Percentiles rank a stretch among this genome's conserved stretches.
phyloP scores from a whole-genome alignment of 2,888 invertebrate genomes.

The Epinotia demarniana region DNA sequence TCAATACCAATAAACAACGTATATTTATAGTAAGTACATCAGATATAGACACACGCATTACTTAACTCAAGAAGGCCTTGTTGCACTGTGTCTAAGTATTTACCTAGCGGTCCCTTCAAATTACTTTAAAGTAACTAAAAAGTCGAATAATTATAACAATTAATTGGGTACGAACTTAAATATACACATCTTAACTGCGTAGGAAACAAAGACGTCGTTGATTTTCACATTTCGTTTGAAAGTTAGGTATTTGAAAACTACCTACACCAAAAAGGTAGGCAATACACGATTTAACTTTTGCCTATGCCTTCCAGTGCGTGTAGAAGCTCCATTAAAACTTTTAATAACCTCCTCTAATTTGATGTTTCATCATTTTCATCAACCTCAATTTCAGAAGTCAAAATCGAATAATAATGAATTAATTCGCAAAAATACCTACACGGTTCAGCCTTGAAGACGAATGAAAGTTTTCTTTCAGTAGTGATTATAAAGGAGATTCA shows the following conservation, averaged over 20 bases:
- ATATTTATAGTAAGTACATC: no score
- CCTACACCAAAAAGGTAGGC: slow-evolving; percentile 1
- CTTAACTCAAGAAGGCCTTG: no score
- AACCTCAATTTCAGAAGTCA: background rate
- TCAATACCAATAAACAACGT: no score
- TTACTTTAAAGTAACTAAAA: background rate
- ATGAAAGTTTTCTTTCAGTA: background rate
- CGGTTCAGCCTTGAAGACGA: background rate
- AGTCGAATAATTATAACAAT: background rate
- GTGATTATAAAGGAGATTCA: no score
- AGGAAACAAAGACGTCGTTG: no score
- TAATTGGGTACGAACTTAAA: no score
- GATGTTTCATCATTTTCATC: slow-evolving; percentile 1
- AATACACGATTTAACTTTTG: slow-evolving; percentile 25
- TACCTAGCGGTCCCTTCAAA: no score
- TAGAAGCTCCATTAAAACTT: slow-evolving; percentile 30
- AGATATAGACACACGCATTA: no score
- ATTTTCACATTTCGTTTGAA: background rate
- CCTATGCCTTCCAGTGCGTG: slow-evolving; percentile 21
- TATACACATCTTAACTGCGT: background rate
- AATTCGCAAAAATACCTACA: background rate
- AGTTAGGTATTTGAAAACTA: background rate
- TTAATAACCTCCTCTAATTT: slow-evolving; percentile 23
- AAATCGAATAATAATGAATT: background rate
- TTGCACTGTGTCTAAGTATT: no score